Evolutionary conservation across 2,888 invertebrate species (phyloP).

Genomic region (Torymus tubicola): DNA sequence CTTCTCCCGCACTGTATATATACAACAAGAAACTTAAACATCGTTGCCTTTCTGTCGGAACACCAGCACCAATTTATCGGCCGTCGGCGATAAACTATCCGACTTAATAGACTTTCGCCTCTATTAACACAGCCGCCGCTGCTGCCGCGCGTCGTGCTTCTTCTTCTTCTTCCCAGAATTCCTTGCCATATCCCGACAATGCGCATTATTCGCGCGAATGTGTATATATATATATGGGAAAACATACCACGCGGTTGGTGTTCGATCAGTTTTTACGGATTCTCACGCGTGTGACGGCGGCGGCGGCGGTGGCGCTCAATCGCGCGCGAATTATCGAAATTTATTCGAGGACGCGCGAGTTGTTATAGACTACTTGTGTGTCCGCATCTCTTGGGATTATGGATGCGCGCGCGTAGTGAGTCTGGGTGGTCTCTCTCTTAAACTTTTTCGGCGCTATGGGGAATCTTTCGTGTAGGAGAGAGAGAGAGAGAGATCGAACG

Average conservation of each 20-base stretch:
- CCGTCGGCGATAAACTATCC: slow-evolving; percentile 41
- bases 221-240: too few relatives aligned
- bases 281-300: neutral
- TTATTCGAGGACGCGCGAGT: too few relatives aligned
- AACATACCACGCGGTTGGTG: neutral
- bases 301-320: neutral
- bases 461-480: too few relatives aligned
- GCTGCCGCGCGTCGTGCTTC: neutral
- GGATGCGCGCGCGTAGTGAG: too few relatives aligned
- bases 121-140: slow-evolving; percentile 13
- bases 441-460: too few relatives aligned
- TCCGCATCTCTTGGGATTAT: too few relatives aligned
- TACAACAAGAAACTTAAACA: neutral
- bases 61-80: slow-evolving; percentile 26
- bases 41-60: neutral
- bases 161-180: neutral
- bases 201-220: too few relatives aligned
- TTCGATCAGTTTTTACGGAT: slow-evolving; percentile 28
- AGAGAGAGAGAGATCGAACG: too few relatives aligned
- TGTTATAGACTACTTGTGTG: too few relatives aligned
- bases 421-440: too few relatives aligned
- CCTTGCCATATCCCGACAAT: too few relatives aligned
- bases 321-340: neutral
- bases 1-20: neutral
- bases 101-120: slow-evolving; percentile 39